These are phyloP conservation scores for Dreissena polymorpha DNA, from an alignment of 1,140 invertebrate genomes.

Conservation along the genomic window DNA sequence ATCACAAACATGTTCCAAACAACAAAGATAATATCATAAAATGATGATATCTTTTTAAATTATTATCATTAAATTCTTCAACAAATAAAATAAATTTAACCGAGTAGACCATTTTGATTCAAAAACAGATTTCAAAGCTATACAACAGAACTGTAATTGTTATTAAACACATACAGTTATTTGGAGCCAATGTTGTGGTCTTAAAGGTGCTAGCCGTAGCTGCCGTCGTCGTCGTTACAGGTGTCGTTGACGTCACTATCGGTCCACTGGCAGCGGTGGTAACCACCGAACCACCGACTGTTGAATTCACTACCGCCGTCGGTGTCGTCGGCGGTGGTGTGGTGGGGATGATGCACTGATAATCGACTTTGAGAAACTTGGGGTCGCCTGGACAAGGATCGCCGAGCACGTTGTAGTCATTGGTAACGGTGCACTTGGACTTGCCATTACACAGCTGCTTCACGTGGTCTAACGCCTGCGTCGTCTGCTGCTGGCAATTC, in stretches of 20 bases:
- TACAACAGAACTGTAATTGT: too few relatives aligned
- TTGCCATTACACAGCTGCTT: constrained; percentile 26
- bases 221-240: constrained; percentile 17
- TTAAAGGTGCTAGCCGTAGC: constrained; percentile 1
- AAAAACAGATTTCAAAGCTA: too few relatives aligned
- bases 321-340: constrained; percentile 5
- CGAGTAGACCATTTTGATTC: too few relatives aligned
- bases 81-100: too few relatives aligned
- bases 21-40: too few relatives aligned
- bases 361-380: constrained; percentile 51
- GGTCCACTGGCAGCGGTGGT: not conserved
- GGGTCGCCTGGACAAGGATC: constrained; percentile 42
- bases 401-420: constrained; percentile 24
- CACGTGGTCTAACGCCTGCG: constrained; percentile 19
- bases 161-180: constrained; percentile 19
- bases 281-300: not conserved
- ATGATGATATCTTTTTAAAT: too few relatives aligned
- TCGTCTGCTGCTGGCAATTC: constrained; percentile 13
- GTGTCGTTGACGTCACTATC: not conserved
- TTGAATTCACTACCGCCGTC: not conserved
- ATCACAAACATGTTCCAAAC: too few relatives aligned
- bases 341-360: constrained; percentile 43
- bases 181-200: constrained; percentile 35
- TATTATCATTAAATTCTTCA: too few relatives aligned
- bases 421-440: constrained; percentile 29